Conservation (phyloP, 2,888 invertebrate species). For the Pseudococcus longispinus region DNA sequence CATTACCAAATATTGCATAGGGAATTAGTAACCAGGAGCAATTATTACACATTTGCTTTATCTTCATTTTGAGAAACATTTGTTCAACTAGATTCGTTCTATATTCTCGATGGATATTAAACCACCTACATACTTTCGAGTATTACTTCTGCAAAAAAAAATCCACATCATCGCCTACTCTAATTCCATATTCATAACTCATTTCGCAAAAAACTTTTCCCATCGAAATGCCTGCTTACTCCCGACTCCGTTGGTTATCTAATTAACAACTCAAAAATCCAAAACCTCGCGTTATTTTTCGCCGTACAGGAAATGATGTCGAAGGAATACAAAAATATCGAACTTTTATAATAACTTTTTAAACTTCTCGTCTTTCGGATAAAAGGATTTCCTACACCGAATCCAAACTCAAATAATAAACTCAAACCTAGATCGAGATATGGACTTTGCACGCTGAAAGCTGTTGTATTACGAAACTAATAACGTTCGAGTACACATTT, state of each 20-base stretch:
- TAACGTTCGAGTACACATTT: neutral
- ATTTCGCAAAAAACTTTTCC: neutral
- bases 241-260: neutral
- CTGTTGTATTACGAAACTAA: neutral
- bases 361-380: neutral
- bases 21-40: too few species aligned
- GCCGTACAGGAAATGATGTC: neutral
- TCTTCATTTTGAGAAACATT: too few species aligned
- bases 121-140: too few species aligned
- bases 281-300: neutral
- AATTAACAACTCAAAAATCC: neutral
- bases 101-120: too few species aligned
- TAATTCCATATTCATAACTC: too few species aligned
- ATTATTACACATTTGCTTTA: too few species aligned
- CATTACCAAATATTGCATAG: too few species aligned
- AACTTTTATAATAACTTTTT: neutral
- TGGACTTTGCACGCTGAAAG: neutral
- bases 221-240: neutral
- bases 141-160: too few species aligned
- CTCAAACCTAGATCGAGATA: neutral
- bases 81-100: too few species aligned
- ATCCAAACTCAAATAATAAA: neutral
- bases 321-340: neutral
- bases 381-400: constrained; percentile 2
- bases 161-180: too few species aligned